phyloP scores from a whole-genome alignment of 2,113 vertebrate species.

The Salminus brasiliensis region DNA sequence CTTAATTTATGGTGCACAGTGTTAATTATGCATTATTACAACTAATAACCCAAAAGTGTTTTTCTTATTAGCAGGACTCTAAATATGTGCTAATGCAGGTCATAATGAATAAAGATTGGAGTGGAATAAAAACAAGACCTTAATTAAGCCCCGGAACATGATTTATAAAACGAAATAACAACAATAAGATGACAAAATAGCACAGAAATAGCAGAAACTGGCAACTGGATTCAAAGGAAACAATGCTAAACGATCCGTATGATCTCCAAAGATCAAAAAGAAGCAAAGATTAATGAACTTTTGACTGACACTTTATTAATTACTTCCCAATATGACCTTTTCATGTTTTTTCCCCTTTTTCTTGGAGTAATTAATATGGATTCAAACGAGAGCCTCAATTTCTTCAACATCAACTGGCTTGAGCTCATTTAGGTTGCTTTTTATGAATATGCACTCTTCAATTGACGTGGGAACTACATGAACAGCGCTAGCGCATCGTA shows the following conservation, averaged over 20 bases:
- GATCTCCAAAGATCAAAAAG: not conserved
- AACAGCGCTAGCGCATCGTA: too few relatives aligned
- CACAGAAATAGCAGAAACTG: not conserved
- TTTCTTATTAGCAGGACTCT: too few relatives aligned
- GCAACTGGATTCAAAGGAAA: not conserved
- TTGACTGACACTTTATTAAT: not conserved
- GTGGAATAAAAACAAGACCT: too few relatives aligned
- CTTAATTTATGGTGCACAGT: too few relatives aligned
- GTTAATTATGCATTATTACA: too few relatives aligned
- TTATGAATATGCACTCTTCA: not conserved
- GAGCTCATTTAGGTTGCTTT: not conserved
- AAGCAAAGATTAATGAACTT: not conserved
- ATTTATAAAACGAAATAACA: too few relatives aligned
- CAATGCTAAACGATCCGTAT: not conserved
- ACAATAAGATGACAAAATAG: not conserved
- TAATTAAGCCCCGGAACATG: too few relatives aligned
- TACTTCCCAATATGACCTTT: not conserved
- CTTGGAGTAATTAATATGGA: not conserved
- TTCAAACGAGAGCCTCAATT: not conserved
- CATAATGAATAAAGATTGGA: too few relatives aligned
- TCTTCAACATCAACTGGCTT: not conserved
- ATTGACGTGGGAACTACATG: not conserved
- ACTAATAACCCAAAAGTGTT: too few relatives aligned
- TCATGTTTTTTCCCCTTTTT: not conserved
- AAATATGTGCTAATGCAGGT: too few relatives aligned